Evolutionary conservation across 1,140 invertebrate genomes (phyloP).

Genomic region (Thaumetopoea pityocampa): DNA sequence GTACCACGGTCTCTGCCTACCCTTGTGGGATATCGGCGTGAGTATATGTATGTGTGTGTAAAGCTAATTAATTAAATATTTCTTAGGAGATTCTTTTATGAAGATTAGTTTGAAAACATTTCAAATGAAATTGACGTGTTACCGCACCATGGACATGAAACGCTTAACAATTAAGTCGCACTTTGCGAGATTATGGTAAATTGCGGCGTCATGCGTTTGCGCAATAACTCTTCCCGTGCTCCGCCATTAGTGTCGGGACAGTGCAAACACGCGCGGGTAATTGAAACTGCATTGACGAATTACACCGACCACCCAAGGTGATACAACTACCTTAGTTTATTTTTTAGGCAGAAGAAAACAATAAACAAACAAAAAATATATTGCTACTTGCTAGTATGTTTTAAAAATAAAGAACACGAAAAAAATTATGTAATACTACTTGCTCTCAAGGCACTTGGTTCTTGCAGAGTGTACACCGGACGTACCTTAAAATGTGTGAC

Average conservation of each 20-base stretch:
- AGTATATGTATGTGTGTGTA: no score
- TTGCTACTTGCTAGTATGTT: no score
- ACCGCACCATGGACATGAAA: constrained; percentile 4
- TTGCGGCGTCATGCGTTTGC: constrained; percentile 38
- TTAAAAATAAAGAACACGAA: no score
- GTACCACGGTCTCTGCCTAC: no score
- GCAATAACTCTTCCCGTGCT: constrained; percentile 50
- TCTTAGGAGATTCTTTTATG: no score
- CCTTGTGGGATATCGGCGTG: no score
- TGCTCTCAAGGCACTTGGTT: no score
- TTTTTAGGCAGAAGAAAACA: constrained; percentile 7
- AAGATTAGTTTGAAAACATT: constrained; percentile 3
- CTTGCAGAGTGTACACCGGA: no score
- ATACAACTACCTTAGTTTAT: constrained; percentile 6
- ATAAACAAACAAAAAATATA: constrained; percentile 7
- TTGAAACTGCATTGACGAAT: constrained; percentile 42
- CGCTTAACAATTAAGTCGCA: constrained; percentile 41
- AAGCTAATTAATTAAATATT: no score
- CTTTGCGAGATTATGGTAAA: constrained; percentile 38
- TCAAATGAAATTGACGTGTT: not conserved
- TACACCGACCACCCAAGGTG: constrained; percentile 36
- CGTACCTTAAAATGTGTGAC: no score
- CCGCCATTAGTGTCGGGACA: constrained; percentile 46
- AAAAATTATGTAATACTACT: no score
- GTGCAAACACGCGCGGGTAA: constrained; percentile 53